These are phyloP conservation scores for Acanthosepion esculentum DNA, from an alignment of 2,888 invertebrate species.

Conservation along the genomic window DNA sequence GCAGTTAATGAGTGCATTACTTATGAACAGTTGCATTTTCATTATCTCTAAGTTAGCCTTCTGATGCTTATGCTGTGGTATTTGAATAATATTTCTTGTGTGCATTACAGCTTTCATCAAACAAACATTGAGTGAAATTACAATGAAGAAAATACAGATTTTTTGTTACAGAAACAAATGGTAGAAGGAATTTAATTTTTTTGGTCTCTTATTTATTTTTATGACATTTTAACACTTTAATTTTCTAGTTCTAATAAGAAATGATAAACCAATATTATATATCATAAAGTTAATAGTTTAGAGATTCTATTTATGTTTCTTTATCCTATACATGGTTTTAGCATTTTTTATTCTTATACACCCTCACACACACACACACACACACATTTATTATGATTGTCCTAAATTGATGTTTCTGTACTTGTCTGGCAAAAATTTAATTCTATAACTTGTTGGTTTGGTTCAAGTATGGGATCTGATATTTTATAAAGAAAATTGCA, in stretches of 20 bases:
- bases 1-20: conserved; percentile 14
- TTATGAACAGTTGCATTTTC: background rate
- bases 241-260: background rate
- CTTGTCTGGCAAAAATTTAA: background rate
- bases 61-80: background rate
- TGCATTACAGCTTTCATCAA: background rate
- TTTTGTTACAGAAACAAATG: no score
- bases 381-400: no score
- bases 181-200: background rate
- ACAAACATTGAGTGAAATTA: background rate
- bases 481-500: background rate
- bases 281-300: no score
- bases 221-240: background rate
- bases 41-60: no score
- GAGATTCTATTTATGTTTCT: no score
- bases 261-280: background rate
- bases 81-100: background rate
- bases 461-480: background rate
- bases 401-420: no score
- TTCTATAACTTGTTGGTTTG: no score
- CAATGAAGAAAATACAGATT: no score
- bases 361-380: no score
- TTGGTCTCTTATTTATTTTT: background rate
- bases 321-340: no score
- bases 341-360: no score